phyloP scores from a whole-genome alignment of 2,797 vertebrate genomes.

The Protosalanx chinensis region DNA sequence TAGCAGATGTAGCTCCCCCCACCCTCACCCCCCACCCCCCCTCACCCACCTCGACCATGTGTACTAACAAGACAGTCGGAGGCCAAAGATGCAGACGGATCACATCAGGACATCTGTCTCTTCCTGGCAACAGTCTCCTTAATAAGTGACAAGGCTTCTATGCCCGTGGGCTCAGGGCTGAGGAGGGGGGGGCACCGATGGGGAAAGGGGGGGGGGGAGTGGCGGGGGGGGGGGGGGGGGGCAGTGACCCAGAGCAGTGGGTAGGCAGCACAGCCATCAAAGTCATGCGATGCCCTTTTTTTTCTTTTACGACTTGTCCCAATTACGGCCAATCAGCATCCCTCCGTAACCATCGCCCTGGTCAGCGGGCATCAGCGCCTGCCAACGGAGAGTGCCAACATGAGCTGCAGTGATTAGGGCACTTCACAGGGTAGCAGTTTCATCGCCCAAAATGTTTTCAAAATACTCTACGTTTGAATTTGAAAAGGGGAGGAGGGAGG shows the following conservation, averaged over 20 bases:
- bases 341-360: conserved; percentile 59
- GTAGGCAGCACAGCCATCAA: conserved; percentile 65
- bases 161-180: conserved; percentile 65
- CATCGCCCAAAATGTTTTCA: conserved; percentile 72
- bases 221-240: conserved; percentile 17
- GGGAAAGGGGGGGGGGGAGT: too few relatives aligned
- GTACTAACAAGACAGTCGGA: conserved; percentile 76
- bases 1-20: conserved; percentile 81
- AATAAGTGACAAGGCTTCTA: conserved; percentile 83
- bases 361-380: conserved; percentile 66
- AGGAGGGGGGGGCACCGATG: neutral
- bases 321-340: conserved; percentile 74
- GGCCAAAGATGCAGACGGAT: conserved; percentile 83
- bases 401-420: conserved; percentile 64
- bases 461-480: conserved; percentile 69
- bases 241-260: conserved; percentile 50
- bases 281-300: conserved; percentile 67
- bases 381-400: conserved; percentile 50
- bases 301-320: conserved; percentile 70
- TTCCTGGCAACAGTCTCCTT: conserved; percentile 87
- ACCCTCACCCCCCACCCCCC: conserved; percentile 28
- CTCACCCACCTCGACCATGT: conserved; percentile 62
- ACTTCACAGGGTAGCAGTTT: conserved; percentile 59
- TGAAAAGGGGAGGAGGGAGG: conserved; percentile 16
- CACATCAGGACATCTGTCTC: conserved; percentile 94